Evolutionary conservation across 92 coral and sea anemone species (phyloP), one percentile per base, ranked within the genome.

Genomic region (Metridium senile): DNA sequence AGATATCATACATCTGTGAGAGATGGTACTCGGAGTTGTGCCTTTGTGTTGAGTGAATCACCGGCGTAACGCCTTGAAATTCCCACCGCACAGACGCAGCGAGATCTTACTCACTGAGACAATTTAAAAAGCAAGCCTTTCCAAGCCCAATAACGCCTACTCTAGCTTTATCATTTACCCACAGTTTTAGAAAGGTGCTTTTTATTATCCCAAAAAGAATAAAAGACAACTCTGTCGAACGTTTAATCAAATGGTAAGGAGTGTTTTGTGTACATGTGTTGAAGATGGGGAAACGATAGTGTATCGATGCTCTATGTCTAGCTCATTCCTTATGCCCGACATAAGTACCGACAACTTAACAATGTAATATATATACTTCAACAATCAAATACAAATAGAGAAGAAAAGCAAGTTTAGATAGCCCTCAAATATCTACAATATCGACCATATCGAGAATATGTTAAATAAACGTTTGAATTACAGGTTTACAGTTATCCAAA

Each of bases 11-110:
- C 69, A 63, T 63, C 69, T 63, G 69, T 31, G 43, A 28, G 31
- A 16, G 69, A 1, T 2, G 3, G 8, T 20, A 22, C 69, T 63
- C 9, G 1, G 19, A 63, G 69, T 21, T 73, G 52, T 13, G 53
- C 43, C 66, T 53, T 72, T 72, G 76, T 72, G 62, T 53, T 51
- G 28, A 11, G 29, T 18, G 28, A 8, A 22, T 22, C 25, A 23
- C 13, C 52, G 52, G 27, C 47, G 78, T 73, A 11, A 72, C 78
- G 78, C 78, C 68, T 73, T 57, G 13, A 27, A 23, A 21, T 73
- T 73, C 78, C 56, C 78, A 72, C 76, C 76, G 52, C 29, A 23
- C 33, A 61, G 33, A 1, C 66, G 29, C 8, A 63, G n/a, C 17
- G 69, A 28, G 28, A 27, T 63, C 43, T 63, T 28, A 1, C 16